phyloP scores from a whole-genome alignment of 2,888 invertebrate genomes.

The Celastrina argiolus region DNA sequence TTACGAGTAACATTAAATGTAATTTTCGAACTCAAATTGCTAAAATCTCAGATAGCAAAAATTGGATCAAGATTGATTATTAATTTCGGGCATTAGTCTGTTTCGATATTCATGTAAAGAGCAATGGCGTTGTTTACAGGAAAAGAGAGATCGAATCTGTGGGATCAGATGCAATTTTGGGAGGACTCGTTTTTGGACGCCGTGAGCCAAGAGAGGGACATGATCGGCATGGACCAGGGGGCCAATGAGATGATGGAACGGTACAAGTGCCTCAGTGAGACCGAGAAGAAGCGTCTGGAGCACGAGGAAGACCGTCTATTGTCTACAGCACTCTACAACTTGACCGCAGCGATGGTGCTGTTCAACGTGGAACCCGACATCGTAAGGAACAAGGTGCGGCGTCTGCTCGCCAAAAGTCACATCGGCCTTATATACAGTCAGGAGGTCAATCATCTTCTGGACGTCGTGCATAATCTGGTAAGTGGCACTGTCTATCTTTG shows the following conservation, averaged over 20 bases:
- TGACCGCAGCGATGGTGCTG: conserved; percentile 97
- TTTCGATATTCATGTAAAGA: no score
- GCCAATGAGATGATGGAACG: conserved; percentile 99
- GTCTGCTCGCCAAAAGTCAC: conserved; percentile 98
- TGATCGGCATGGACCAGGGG: conserved; percentile 99
- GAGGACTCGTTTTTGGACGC: conserved; percentile 99
- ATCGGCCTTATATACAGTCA: conserved; percentile 98
- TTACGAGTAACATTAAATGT: no score
- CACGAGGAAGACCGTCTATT: conserved; percentile 98
- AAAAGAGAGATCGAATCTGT: conserved; percentile 91
- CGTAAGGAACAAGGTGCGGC: conserved; percentile 89
- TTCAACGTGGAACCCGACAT: conserved; percentile 90
- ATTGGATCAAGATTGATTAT: no score
- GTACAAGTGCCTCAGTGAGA: conserved; percentile 94
- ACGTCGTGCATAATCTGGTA: conserved; percentile 95
- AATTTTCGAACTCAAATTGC: no score
- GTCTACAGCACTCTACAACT: conserved; percentile 96
- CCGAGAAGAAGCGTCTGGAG: conserved; percentile 95
- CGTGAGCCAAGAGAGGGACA: conserved; percentile 97
- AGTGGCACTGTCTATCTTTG: conserved; percentile 45
- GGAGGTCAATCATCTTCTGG: conserved; percentile 96
- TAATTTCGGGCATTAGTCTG: no score
- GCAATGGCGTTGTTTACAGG: conserved; percentile 52
- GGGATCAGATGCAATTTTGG: conserved; percentile 99
- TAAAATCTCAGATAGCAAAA: no score